A percentile compares a stretch with the other conserved stretches of the same genome.
phyloP scores from a whole-genome alignment of 2,797 vertebrate species.

The Acanthornis magna region DNA sequence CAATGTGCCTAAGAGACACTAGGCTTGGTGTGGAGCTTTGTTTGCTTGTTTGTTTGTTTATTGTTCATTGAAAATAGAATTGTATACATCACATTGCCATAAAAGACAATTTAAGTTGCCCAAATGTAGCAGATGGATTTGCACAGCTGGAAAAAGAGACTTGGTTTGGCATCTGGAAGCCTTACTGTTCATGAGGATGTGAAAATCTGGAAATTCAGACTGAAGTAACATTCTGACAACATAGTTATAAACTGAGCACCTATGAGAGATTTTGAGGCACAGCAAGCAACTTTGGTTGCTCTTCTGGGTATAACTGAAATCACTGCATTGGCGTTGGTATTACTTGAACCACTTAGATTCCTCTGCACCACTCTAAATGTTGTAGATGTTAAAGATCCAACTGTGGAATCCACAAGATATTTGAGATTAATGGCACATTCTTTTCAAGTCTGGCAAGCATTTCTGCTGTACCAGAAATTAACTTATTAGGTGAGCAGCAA shows the following conservation, averaged over 20 bases:
- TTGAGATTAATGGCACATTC: not conserved
- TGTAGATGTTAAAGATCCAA: not conserved
- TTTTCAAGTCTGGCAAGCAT: not conserved
- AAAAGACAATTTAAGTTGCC: conserved; percentile 1
- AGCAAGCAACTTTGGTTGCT: not conserved
- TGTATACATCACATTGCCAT: not conserved
- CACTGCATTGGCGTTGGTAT: conserved; percentile 22
- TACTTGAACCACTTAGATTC: conserved; percentile 8
- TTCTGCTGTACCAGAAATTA: not conserved
- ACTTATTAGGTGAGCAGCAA: not conserved
- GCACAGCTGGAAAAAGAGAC: not conserved
- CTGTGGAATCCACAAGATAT: not conserved
- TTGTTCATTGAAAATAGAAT: not conserved
- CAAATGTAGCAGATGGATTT: conserved; percentile 15
- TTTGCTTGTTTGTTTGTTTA: not conserved
- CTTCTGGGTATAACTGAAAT: not conserved
- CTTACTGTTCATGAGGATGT: not conserved
- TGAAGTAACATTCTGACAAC: not conserved
- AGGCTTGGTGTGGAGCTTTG: not conserved
- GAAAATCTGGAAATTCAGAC: not conserved
- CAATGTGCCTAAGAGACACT: not conserved
- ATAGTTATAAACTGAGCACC: not conserved
- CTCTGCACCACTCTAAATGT: not conserved
- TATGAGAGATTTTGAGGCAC: not conserved
- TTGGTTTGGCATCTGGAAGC: not conserved